Conservation (phyloP, 1,140 invertebrate species). For the Colletes latitarsis region DNA sequence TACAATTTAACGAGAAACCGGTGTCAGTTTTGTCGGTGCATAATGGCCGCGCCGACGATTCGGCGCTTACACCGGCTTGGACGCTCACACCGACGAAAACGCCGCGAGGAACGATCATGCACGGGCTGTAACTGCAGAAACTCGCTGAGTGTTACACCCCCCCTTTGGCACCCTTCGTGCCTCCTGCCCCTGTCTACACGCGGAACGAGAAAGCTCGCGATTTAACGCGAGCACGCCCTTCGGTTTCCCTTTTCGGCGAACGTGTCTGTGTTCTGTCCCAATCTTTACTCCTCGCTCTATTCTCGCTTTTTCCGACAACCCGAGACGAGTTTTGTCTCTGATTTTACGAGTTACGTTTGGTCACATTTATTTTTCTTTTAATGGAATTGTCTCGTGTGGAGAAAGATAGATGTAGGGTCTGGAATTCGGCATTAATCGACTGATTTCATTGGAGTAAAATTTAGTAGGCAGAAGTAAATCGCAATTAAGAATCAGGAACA, state of each 20-base stretch:
- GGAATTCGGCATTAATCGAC: no score
- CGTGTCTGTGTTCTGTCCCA: not conserved
- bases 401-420: no score
- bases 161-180: not conserved
- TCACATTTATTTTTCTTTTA: no score
- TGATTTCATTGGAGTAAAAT: no score
- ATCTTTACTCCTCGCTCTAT: not conserved
- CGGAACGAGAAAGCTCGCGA: conserved; percentile 15
- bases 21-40: conserved; percentile 65
- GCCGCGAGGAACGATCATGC: conserved; percentile 10
- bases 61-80: conserved; percentile 19
- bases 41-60: conserved; percentile 56
- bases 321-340: not conserved
- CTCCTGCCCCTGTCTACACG: not conserved
- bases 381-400: no score
- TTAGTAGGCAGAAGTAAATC: no score
- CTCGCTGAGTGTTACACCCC: conserved; percentile 13
- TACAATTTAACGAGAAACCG: conserved; percentile 67
- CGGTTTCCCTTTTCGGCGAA: not conserved
- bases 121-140: conserved; percentile 7
- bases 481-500: no score
- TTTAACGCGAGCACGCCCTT: conserved; percentile 1
- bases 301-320: not conserved
- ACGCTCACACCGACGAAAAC: not conserved
- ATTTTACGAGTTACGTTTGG: not conserved